Conservation (phyloP, 2,888 invertebrate species). For the Agrochola lychnidis region DNA sequence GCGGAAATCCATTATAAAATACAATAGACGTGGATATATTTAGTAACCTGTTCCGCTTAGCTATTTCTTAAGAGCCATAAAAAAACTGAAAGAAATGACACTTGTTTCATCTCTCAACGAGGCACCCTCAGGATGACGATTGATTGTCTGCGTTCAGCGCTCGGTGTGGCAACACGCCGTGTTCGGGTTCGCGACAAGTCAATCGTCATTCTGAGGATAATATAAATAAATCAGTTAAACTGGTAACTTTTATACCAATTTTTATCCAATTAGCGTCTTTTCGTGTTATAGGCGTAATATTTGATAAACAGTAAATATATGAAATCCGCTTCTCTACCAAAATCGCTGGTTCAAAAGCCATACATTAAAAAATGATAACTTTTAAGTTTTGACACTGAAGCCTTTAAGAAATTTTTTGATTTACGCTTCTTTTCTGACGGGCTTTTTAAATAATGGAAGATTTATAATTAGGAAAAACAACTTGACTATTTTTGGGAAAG, state of each 20-base stretch:
- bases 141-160: no score
- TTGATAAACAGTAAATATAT: not conserved
- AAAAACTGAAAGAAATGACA: no score
- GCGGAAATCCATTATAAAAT: no score
- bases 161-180: no score
- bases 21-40: no score
- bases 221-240: not conserved
- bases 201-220: no score
- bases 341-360: constrained; percentile 70
- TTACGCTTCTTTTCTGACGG: constrained; percentile 67
- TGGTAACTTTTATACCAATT: not conserved
- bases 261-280: not conserved
- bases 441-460: constrained; percentile 77
- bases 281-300: not conserved
- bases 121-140: no score
- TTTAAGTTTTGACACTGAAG: constrained; percentile 76
- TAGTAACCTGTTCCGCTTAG: no score
- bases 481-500: constrained; percentile 52
- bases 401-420: constrained; percentile 66
- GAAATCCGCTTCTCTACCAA: constrained; percentile 46
- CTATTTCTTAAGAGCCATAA: no score
- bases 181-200: no score
- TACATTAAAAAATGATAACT: constrained; percentile 65
- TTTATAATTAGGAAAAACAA: constrained; percentile 73
- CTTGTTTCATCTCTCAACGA: no score